Evolutionary conservation across 2,888 invertebrate genomes (phyloP).

Genomic region (Serrognathus titanus): DNA sequence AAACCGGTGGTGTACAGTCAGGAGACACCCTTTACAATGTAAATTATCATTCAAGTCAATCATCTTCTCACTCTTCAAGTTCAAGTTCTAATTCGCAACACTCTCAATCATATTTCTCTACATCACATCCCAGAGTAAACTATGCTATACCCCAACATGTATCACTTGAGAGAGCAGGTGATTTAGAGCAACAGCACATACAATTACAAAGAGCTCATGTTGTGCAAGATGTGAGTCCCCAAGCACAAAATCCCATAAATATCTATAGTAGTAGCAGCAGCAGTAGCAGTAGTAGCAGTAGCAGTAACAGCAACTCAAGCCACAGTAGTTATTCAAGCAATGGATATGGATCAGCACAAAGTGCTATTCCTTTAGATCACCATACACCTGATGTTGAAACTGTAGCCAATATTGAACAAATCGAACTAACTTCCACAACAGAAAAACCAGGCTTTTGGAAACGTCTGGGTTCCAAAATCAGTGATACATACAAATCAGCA

Average conservation of each 20-base stretch:
- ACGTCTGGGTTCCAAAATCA: constrained; percentile 26
- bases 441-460: constrained; percentile 57
- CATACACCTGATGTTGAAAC: too few relatives aligned
- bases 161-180: constrained; percentile 11
- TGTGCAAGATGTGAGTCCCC: constrained; percentile 21
- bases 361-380: too few relatives aligned
- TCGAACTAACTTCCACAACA: constrained; percentile 23
- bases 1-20: too few relatives aligned
- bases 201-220: constrained; percentile 19
- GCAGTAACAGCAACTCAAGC: constrained; percentile 26
- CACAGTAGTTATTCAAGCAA: too few relatives aligned
- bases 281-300: constrained; percentile 19
- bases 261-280: constrained; percentile 13
- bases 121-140: not conserved
- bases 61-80: not conserved
- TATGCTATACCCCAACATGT: not conserved
- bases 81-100: not conserved
- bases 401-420: not conserved
- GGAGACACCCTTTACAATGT: constrained; percentile 16
- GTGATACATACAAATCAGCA: constrained; percentile 19
- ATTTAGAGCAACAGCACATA: constrained; percentile 13
- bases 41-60: constrained; percentile 1
- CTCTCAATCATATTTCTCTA: not conserved
- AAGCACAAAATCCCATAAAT: constrained; percentile 8
- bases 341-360: too few relatives aligned